Evolutionary conservation across 2,797 vertebrate genomes (phyloP).

Genomic region (Botia almorhae): DNA sequence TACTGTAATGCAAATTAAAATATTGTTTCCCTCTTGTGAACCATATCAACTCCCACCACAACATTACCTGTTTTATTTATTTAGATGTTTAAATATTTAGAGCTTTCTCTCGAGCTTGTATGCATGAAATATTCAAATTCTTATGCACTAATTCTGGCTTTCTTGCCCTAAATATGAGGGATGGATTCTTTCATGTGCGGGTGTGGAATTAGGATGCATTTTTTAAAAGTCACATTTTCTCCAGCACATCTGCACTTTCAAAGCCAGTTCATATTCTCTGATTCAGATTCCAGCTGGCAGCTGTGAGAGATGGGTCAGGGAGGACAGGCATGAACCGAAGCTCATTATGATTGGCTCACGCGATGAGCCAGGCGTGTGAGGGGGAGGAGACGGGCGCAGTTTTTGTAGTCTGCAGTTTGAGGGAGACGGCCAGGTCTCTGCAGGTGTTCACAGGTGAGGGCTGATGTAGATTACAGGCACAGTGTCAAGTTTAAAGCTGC

Average conservation of each 20-base stretch:
- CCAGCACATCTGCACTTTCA: constrained; percentile 53
- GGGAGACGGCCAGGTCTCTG: constrained; percentile 13
- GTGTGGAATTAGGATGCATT: constrained; percentile 12
- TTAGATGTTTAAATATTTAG: constrained; percentile 38
- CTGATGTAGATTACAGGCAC: constrained; percentile 35
- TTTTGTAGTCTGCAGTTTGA: constrained; percentile 17
- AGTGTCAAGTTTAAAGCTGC: constrained; percentile 29
- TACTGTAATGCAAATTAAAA: constrained; percentile 21
- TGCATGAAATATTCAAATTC: constrained; percentile 25
- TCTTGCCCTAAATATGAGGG: constrained; percentile 21
- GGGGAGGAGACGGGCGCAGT: not conserved
- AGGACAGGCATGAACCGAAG: constrained; percentile 26
- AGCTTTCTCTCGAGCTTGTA: constrained; percentile 1
- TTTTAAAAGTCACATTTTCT: constrained; percentile 4
- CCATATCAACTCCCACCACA: constrained; percentile 10
- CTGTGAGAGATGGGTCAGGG: constrained; percentile 42
- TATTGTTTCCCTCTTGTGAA: constrained; percentile 16
- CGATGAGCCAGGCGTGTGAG: constrained; percentile 29
- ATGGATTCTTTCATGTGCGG: constrained; percentile 9
- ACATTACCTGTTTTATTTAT: constrained; percentile 13
- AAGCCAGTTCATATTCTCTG: constrained; percentile 45
- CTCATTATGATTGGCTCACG: constrained; percentile 46
- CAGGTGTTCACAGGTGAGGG: constrained; percentile 49
- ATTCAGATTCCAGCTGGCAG: constrained; percentile 49
- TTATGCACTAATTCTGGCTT: constrained; percentile 4